phyloP scores from a whole-genome alignment of 2,888 invertebrate genomes.

The Ennomos erosarius region DNA sequence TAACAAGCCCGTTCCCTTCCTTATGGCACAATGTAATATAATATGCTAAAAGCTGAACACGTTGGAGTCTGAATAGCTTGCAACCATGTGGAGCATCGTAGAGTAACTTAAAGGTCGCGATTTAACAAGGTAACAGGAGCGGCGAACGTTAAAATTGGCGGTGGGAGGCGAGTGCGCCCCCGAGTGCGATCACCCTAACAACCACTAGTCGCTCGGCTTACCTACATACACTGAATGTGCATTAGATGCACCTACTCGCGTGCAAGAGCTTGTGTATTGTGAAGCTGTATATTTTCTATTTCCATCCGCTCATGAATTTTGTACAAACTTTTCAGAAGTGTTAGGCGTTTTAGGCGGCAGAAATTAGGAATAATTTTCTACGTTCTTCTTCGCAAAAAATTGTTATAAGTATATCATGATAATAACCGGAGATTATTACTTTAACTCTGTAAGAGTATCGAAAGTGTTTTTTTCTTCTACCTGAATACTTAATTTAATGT shows the following conservation, averaged over 20 bases:
- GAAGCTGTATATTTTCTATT: constrained; percentile 13
- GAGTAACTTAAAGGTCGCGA: constrained; percentile 46
- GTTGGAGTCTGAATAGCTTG: constrained; percentile 39
- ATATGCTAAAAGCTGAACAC: constrained; percentile 36
- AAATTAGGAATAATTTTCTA: too few relatives aligned
- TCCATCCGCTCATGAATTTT: constrained; percentile 15
- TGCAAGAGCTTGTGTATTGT: constrained; percentile 24
- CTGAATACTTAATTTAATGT: too few relatives aligned
- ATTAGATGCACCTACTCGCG: constrained; percentile 31
- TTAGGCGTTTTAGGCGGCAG: background rate
- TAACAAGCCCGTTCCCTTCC: constrained; percentile 22
- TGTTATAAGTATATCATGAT: too few relatives aligned
- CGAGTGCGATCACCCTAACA: constrained; percentile 59
- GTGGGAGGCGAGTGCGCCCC: constrained; percentile 51
- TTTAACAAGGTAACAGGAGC: constrained; percentile 57
- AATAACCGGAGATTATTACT: too few relatives aligned
- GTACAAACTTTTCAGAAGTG: background rate
- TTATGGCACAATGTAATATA: constrained; percentile 28
- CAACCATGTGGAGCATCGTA: constrained; percentile 37
- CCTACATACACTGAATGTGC: constrained; percentile 38
- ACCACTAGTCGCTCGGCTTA: constrained; percentile 48
- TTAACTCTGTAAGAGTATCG: too few relatives aligned
- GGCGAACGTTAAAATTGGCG: constrained; percentile 51
- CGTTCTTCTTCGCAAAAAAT: too few relatives aligned
- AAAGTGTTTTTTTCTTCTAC: too few relatives aligned